Evolutionary conservation across 2,113 vertebrate species (phyloP), one percentile per base, ranked within the genome.

Genomic region (Chaetodon auriga): DNA sequence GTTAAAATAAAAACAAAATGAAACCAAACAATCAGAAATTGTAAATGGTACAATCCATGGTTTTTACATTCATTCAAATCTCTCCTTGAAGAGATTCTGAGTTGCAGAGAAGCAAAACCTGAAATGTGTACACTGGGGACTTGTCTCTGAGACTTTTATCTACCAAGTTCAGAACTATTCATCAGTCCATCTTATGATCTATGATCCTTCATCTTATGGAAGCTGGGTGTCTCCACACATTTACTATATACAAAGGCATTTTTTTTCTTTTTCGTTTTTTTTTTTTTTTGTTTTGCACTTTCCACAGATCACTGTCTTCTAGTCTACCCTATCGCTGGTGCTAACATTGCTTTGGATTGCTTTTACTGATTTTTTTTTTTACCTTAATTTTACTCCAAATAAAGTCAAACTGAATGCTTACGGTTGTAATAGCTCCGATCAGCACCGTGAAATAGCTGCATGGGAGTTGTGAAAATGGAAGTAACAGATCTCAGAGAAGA

Each of bases 61-160:
- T 90, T 91, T 66, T 92, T 92, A 95, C 94, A 95, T 94, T 95
- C 94, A 94, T 93, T 90, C 84, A 90, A 87, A 83, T 85, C 87
- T 87, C 87, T 65, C 35, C 6, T 66, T 30, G 48, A 30, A 80
- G 89, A 90, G 83, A 88, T 81, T 79, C 53, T 45, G 79, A 84
- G 91, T 89, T 35, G 61, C 79, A 78, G 68, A 85, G 75, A 90
- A 89, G 83, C 84, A 76, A 87, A 90, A 91, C 90, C 90, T 90
- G 87, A 90, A 89, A 85, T 84, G 82, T 81, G 75, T 82, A 89
- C 84, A 80, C 72, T 53, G 66, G 80, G 88, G 69, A 84, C 64
- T 71, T 87, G 74, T 78, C 23, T 61, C 49, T 58, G 58, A 63
- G 48, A 78, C 46, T 65, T 63, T 81, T 46, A 75, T 73, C 61